A percentile compares a stretch with the other conserved stretches of the same genome.
Conservation (phyloP, 1,140 invertebrate genomes). For the Himalopsyche phryganea region DNA sequence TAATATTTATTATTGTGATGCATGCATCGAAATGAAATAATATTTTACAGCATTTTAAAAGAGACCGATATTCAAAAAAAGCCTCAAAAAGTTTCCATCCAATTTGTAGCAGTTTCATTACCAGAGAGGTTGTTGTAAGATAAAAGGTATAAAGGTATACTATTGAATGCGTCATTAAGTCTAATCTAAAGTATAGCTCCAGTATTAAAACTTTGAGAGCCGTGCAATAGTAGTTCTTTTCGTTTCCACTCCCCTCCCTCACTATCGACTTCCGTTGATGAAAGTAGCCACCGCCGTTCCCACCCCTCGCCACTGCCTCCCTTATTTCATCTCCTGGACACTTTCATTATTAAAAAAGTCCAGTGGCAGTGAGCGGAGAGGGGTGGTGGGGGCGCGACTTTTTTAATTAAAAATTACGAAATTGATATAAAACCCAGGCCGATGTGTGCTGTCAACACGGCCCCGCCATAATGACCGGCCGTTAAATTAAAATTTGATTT, state of each 20-base stretch:
- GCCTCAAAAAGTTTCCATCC: too few species aligned
- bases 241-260: slow-evolving; percentile 2
- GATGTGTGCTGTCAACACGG: slow-evolving; percentile 34
- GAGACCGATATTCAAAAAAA: too few species aligned
- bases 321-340: slow-evolving; percentile 39
- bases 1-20: too few species aligned
- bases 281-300: slow-evolving; percentile 18
- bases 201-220: too few species aligned
- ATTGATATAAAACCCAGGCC: slow-evolving; percentile 46
- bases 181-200: too few species aligned
- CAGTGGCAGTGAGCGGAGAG: slow-evolving; percentile 47
- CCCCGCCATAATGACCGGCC: slow-evolving; percentile 30
- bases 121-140: too few species aligned
- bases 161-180: too few species aligned
- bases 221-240: too few species aligned
- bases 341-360: slow-evolving; percentile 57
- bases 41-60: too few species aligned
- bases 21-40: too few species aligned
- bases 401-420: slow-evolving; percentile 58
- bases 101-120: too few species aligned
- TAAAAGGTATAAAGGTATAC: too few species aligned
- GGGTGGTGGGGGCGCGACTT: slow-evolving; percentile 46
- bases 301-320: neutral
- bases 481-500: slow-evolving; percentile 36
- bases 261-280: slow-evolving; percentile 20